A percentile compares a stretch with the other conserved stretches of the same genome.
These are phyloP conservation scores for pig (Sus scrofa) DNA, from an alignment of 2,113 vertebrate genomes.

Conservation along the genomic window DNA sequence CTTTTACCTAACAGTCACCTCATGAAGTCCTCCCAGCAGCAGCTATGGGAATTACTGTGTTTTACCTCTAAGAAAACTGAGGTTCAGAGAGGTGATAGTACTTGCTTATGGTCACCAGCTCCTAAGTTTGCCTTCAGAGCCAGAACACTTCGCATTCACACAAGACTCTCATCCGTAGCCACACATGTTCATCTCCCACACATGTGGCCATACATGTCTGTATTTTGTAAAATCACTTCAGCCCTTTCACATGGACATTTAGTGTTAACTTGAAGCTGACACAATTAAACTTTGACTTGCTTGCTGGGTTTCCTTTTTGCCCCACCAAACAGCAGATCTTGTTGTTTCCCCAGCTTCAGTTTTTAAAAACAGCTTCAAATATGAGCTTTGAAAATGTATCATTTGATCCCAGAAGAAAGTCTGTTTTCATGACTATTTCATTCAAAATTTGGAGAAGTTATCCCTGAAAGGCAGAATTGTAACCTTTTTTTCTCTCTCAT, in stretches of 20 bases:
- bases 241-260: neutral
- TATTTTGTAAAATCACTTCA: neutral
- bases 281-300: conserved; percentile 5
- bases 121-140: neutral
- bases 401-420: conserved; percentile 63
- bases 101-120: neutral
- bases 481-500: neutral
- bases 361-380: conserved; percentile 24
- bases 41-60: neutral
- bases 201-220: neutral
- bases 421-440: conserved; percentile 48
- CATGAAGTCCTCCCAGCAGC: neutral
- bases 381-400: conserved; percentile 53
- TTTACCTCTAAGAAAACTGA: conserved; percentile 11
- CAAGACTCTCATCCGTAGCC: neutral
- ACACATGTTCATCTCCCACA: neutral
- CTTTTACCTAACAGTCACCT: neutral
- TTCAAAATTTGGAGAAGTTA: conserved; percentile 39
- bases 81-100: neutral
- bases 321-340: conserved; percentile 34
- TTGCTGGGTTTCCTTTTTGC: conserved; percentile 43
- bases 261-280: conserved; percentile 17
- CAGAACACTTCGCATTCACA: neutral
- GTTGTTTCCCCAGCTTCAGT: conserved; percentile 49
- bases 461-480: conserved; percentile 37